Evolutionary conservation across 2,113 vertebrate species (phyloP).

Genomic region (Serilophus lunatus): DNA sequence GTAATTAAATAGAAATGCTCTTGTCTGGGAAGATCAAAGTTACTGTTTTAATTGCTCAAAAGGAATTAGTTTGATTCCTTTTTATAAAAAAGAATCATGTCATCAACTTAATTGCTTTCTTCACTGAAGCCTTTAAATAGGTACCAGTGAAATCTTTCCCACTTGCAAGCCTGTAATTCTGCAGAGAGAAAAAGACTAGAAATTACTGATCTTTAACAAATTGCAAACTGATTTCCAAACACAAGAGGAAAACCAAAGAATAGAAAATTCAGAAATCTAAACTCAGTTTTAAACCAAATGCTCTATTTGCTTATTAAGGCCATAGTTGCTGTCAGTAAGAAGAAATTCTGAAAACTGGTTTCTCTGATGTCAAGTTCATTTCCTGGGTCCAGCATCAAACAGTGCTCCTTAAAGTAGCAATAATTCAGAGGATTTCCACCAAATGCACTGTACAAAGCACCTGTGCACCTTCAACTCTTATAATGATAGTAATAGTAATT

Average conservation of each 20-base stretch:
- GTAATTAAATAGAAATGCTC: not conserved
- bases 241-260: not conserved
- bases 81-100: not conserved
- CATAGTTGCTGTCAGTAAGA: not conserved
- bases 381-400: not conserved
- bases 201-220: not conserved
- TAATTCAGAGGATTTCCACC: not conserved
- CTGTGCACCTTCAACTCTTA: not conserved
- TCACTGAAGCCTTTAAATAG: not conserved
- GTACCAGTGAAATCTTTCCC: slow-evolving; percentile 24
- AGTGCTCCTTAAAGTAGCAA: not conserved
- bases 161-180: not conserved
- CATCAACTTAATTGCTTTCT: slow-evolving; percentile 30
- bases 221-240: not conserved
- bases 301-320: not conserved
- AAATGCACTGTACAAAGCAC: accelerated
- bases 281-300: not conserved
- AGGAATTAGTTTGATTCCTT: not conserved
- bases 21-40: not conserved
- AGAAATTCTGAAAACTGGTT: not conserved
- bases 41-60: slow-evolving; percentile 23
- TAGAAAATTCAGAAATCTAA: not conserved
- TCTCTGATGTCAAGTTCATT: not conserved
- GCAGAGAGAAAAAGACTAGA: not conserved
- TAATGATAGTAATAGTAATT: too few relatives aligned